Percentiles rank a stretch among this genome's conserved stretches.
Conservation (phyloP, 1,140 invertebrate genomes). For the Arion vulgaris region DNA sequence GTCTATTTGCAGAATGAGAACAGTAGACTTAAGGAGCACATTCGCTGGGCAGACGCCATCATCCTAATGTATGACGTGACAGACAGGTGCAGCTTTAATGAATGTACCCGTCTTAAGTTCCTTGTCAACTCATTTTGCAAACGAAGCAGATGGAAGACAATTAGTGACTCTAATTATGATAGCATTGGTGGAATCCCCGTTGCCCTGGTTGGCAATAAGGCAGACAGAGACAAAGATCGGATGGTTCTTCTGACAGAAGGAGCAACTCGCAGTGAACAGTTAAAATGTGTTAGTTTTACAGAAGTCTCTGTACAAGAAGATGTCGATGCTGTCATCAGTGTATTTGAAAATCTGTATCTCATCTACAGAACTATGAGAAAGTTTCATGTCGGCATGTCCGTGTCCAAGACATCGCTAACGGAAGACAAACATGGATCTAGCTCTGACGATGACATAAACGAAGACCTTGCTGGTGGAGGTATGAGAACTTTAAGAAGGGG, state of each 20-base stretch:
- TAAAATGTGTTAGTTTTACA: conserved; percentile 85
- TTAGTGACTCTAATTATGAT: conserved; percentile 69
- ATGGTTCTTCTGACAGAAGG: conserved; percentile 91
- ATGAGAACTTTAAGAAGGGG: not conserved
- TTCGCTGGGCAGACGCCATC: conserved; percentile 89
- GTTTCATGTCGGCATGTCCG: not conserved
- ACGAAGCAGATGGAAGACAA: conserved; percentile 74
- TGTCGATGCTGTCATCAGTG: conserved; percentile 74
- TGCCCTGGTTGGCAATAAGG: conserved; percentile 89
- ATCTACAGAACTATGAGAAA: conserved; percentile 20
- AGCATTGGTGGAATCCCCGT: conserved; percentile 76
- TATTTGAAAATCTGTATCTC: conserved; percentile 59
- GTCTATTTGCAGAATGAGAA: conserved; percentile 79
- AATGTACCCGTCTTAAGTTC: conserved; percentile 85
- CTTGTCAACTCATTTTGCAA: conserved; percentile 84
- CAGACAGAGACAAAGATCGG: conserved; percentile 89
- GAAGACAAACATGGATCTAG: not conserved
- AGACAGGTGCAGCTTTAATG: conserved; percentile 87
- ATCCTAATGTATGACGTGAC: conserved; percentile 92
- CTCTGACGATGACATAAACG: conserved; percentile 24
- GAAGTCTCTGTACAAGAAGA: conserved; percentile 87
- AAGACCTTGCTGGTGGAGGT: not conserved
- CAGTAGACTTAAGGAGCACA: conserved; percentile 82
- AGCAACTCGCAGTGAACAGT: conserved; percentile 78
- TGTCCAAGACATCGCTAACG: not conserved